Percentiles rank a stretch among this genome's conserved stretches.
Evolutionary conservation across 1,140 invertebrate species (phyloP).

Genomic region (Pseudomyrmex gracilis): DNA sequence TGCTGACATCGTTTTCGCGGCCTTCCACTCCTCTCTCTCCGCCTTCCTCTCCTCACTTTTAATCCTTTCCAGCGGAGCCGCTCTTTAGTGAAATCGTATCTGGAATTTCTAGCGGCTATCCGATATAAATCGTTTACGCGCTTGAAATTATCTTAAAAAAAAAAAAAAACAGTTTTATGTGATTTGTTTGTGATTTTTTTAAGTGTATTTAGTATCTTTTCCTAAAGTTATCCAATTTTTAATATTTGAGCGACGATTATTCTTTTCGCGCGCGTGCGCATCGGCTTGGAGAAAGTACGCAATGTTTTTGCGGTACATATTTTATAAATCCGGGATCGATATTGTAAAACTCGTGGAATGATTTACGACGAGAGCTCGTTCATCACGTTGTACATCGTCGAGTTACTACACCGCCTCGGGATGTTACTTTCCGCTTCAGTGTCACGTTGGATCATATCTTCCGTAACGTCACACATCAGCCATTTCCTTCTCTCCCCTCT

Average conservation of each 20-base stretch:
- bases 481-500: background rate
- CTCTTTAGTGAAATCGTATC: constrained; percentile 50
- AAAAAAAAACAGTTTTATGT: background rate
- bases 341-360: constrained; percentile 51
- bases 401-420: constrained; percentile 47
- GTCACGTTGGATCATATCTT: constrained; percentile 60
- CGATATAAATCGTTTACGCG: background rate
- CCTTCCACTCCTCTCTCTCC: constrained; percentile 57
- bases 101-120: constrained; percentile 42
- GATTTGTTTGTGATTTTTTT: background rate
- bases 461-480: constrained; percentile 35
- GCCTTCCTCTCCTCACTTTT: constrained; percentile 11
- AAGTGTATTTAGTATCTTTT: no score
- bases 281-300: constrained; percentile 39
- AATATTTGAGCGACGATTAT: background rate
- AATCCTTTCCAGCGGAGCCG: constrained; percentile 25
- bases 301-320: constrained; percentile 12
- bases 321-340: constrained; percentile 9
- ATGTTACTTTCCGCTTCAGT: constrained; percentile 59
- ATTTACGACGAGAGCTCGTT: constrained; percentile 58
- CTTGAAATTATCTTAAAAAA: background rate
- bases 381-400: constrained; percentile 55
- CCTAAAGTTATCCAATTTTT: background rate
- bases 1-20: constrained; percentile 73
- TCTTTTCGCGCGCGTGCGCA: background rate